Evolutionary conservation across 2,888 invertebrate genomes (phyloP), one percentile per base, ranked within the genome.

Genomic region (Caenorhabditis sp.): DNA sequence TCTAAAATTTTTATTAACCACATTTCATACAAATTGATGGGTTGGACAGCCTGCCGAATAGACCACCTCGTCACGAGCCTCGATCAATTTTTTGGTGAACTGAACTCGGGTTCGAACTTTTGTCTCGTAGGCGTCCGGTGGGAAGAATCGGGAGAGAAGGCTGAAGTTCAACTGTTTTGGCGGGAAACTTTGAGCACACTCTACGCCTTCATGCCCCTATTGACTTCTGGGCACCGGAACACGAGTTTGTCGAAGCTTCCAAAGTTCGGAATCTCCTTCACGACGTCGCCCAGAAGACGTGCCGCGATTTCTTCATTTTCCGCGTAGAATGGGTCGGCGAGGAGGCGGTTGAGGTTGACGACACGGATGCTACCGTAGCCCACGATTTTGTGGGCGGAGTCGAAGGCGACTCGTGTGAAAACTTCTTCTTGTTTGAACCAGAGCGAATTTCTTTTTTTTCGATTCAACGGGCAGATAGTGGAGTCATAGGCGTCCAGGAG

Each of bases 301-400:
- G 47, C 72, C 0, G 72, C 72, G 6, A 68, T 31, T 35, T 31
- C 41, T 31, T 44, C 26, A 63, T 47, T 63, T 51, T 73, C 73
- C 3, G 73, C 73, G 22, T 73, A 73, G 14, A 73, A 63, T 26
- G 73, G 73, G 14, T 24, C 35, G 6, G 41, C 73, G 10, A 51
- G n/a, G 8, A 73, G 38, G n/a, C 73, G 61, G n/a, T 73, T 73
- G 26, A 73, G 16, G 28, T 73, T 73, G 51, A 73, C 54, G 1
- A 54, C 63, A 35, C 73, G 73, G 16, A 73, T 63, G 6, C 51
- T 51, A 51, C 63, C 47, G 73, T 73, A 73, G 8, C 73, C 73
- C 24, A 63, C 54, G 4, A 73, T 73, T 12, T 35, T 31, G 0
- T 38, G 22, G 12, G 31, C 41, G 38, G 26, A 16, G 14, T 73